These are phyloP conservation scores for Pomacea canaliculata DNA, from an alignment of 2,888 invertebrate species.

Conservation along the genomic window DNA sequence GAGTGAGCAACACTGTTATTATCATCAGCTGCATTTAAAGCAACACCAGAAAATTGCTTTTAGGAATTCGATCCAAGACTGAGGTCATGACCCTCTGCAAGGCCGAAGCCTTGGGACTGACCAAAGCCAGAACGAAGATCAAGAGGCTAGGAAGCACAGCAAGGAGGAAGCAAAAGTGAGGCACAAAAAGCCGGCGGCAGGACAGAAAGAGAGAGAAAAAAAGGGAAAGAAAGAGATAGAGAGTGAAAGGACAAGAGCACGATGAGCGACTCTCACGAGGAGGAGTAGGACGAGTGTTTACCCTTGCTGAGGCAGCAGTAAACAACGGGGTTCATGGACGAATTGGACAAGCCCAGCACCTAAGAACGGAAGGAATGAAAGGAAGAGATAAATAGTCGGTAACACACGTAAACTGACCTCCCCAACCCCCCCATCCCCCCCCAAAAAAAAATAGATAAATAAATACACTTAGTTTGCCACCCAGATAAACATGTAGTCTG, in stretches of 20 bases:
- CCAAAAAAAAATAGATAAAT: not conserved
- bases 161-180: too few species aligned
- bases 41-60: too few species aligned
- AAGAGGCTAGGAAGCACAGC: not conserved
- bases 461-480: not conserved
- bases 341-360: constrained; percentile 56
- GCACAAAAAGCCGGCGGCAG: not conserved
- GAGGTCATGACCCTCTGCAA: not conserved
- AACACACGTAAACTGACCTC: too few species aligned
- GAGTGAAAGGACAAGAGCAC: not conserved
- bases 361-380: constrained; percentile 22
- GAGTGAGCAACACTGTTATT: too few species aligned
- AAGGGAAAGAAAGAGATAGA: not conserved
- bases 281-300: constrained; percentile 47
- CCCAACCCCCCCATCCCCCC: too few species aligned
- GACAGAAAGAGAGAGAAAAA: not conserved
- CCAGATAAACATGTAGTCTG: not conserved
- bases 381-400: not conserved
- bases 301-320: constrained; percentile 60
- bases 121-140: not conserved
- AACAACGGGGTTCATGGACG: constrained; percentile 61
- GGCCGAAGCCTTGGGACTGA: constrained; percentile 1
- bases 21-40: too few species aligned
- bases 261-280: not conserved
- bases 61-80: too few species aligned